Evolutionary conservation across 2,797 vertebrate species (phyloP).

Genomic region (Pteronotus mesoamericanus): DNA sequence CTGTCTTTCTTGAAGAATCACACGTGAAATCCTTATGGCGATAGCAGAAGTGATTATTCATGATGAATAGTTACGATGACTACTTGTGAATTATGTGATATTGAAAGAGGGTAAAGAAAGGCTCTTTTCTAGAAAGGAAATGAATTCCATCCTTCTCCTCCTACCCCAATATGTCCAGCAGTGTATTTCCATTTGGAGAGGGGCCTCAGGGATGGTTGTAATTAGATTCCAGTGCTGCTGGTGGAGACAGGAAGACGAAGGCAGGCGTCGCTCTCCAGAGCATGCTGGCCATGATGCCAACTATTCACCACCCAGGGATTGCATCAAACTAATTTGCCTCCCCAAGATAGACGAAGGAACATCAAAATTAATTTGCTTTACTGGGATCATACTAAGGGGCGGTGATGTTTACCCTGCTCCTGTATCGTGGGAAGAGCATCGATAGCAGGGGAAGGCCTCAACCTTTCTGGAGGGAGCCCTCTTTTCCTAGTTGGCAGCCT

Average conservation of each 20-base stretch:
- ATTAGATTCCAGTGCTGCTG: background rate
- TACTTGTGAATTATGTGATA: background rate
- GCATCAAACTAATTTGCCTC: background rate
- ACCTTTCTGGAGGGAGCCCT: background rate
- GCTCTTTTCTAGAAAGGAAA: background rate
- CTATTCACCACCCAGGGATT: background rate
- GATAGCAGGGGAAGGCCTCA: background rate
- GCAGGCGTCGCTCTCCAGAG: background rate
- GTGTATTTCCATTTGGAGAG: background rate
- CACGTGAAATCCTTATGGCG: background rate
- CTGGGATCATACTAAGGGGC: background rate
- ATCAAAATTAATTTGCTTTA: background rate
- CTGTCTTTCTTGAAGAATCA: background rate
- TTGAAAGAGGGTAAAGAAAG: background rate
- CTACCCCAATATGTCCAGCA: background rate
- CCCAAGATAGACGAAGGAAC: background rate
- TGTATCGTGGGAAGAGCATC: background rate
- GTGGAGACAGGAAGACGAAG: background rate
- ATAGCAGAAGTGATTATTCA: background rate
- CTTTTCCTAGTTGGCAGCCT: background rate
- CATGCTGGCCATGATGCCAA: background rate
- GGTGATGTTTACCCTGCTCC: background rate
- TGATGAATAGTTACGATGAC: background rate
- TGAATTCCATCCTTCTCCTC: background rate
- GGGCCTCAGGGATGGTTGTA: background rate